Conservation (phyloP, 2,888 invertebrate genomes). For the Sialis fuliginosa region DNA sequence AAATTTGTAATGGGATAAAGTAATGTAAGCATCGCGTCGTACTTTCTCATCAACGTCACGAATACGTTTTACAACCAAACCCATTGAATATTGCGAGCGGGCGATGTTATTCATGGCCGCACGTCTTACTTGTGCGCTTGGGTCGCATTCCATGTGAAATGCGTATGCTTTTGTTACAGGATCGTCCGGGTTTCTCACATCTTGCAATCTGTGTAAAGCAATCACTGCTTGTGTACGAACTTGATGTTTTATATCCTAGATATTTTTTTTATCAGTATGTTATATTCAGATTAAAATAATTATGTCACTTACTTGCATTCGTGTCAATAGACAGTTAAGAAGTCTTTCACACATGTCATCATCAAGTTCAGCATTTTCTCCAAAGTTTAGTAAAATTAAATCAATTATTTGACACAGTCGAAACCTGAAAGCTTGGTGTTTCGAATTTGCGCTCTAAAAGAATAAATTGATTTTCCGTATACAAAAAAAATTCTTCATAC, state of each 20-base stretch:
- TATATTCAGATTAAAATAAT: too few species aligned
- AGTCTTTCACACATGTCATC: too few species aligned
- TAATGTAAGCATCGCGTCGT: conserved; percentile 34
- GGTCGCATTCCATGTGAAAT: conserved; percentile 55
- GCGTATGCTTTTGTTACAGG: conserved; percentile 54
- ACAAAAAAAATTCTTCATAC: too few species aligned
- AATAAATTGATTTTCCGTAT: too few species aligned
- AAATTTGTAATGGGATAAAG: conserved; percentile 15
- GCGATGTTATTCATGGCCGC: conserved; percentile 58
- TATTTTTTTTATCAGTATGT: too few species aligned
- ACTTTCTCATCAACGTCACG: conserved; percentile 66
- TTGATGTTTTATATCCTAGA: conserved; percentile 52
- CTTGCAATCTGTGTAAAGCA: conserved; percentile 64
- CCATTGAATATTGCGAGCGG: conserved; percentile 49
- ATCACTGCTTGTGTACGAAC: conserved; percentile 66
- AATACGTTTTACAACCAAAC: conserved; percentile 45
- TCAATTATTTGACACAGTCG: too few species aligned
- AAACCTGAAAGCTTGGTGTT: too few species aligned
- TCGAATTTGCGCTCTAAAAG: too few species aligned
- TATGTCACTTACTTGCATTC: too few species aligned
- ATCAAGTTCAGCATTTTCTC: too few species aligned
- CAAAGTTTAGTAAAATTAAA: too few species aligned
- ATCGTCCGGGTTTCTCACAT: conserved; percentile 56
- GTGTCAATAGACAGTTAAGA: too few species aligned
- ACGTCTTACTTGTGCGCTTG: conserved; percentile 35